Percentiles rank a stretch among this genome's conserved stretches.
Conservation (phyloP, 2,113 vertebrate species). For the Phalacrocorax brasilianus region DNA sequence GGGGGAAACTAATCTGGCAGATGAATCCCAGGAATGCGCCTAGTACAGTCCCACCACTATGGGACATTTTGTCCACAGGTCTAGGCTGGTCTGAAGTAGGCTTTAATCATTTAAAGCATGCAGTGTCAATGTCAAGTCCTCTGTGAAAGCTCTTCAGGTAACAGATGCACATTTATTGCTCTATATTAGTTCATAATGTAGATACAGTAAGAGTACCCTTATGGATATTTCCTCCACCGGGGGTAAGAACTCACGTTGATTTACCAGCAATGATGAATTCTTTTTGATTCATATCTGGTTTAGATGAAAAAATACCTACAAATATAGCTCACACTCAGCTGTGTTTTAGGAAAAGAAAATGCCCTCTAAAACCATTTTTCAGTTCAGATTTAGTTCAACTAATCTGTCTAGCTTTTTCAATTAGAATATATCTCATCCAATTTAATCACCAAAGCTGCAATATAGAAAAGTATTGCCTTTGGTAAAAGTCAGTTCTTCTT, state of each 20-base stretch:
- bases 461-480: not conserved
- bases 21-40: not conserved
- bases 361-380: not conserved
- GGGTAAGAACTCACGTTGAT: not conserved
- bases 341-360: not conserved
- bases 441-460: not conserved
- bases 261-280: not conserved
- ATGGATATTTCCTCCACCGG: not conserved
- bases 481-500: not conserved
- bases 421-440: not conserved
- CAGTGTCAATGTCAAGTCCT: not conserved
- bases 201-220: accelerated
- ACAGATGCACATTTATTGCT: not conserved
- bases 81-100: not conserved
- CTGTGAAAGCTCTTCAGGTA: not conserved
- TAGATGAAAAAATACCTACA: not conserved
- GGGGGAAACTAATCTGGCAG: not conserved
- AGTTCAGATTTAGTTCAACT: not conserved
- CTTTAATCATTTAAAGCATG: not conserved
- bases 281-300: not conserved
- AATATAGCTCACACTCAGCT: accelerated
- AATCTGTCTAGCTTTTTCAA: not conserved
- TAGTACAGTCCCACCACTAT: not conserved
- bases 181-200: not conserved
- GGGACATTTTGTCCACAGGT: not conserved